These are phyloP conservation scores for Diachasma alloeum DNA, from an alignment of 1,140 invertebrate genomes.

Conservation along the genomic window DNA sequence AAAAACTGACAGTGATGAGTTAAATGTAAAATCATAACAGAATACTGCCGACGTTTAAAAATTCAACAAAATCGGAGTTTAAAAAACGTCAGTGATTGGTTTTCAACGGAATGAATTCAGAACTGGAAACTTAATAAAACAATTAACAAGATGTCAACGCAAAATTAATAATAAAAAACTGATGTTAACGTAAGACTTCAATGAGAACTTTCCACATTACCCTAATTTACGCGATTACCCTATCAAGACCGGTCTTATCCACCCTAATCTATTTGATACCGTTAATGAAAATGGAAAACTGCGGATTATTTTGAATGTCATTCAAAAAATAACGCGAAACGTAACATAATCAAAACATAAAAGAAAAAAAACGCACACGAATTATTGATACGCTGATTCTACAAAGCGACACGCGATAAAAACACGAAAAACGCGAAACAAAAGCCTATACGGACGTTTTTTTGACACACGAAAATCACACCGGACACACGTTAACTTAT, in stretches of 20 bases:
- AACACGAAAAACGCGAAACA: constrained; percentile 9
- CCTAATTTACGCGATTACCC: neutral
- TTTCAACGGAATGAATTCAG: constrained; percentile 15
- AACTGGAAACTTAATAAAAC: constrained; percentile 31
- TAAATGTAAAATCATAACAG: neutral
- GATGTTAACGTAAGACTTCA: constrained; percentile 18
- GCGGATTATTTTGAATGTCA: constrained; percentile 45
- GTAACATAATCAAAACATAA: constrained; percentile 1
- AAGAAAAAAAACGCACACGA: constrained; percentile 15
- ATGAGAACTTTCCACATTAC: constrained; percentile 34
- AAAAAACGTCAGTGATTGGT: constrained; percentile 2
- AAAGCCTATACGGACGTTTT: neutral
- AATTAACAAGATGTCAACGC: constrained; percentile 14
- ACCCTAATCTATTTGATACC: neutral
- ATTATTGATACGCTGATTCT: neutral
- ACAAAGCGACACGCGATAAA: neutral
- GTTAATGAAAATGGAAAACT: constrained; percentile 43
- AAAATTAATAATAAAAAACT: neutral
- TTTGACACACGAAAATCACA: neutral
- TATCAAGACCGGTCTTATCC: neutral
- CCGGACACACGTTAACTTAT: neutral
- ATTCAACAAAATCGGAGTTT: neutral
- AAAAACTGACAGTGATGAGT: neutral
- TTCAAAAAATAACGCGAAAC: constrained; percentile 9
- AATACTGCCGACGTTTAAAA: neutral